phyloP scores from a whole-genome alignment of 2,113 vertebrate genomes.

The Hystrix brachyura region DNA sequence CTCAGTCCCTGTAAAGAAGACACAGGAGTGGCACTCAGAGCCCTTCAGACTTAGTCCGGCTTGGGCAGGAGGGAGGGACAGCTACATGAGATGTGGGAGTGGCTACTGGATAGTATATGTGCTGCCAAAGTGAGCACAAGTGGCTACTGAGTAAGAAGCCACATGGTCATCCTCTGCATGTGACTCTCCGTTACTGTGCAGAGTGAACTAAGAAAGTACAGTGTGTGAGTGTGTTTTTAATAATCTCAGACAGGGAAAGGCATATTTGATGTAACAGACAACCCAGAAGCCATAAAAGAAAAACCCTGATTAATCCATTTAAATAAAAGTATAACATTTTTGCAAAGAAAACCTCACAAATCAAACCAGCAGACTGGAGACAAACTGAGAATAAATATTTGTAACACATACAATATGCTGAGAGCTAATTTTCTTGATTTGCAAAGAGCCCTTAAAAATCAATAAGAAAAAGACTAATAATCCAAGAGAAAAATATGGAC shows the following conservation, averaged over 20 bases:
- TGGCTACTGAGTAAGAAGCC: too few species aligned
- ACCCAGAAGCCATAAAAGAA: not conserved
- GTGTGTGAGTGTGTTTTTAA: not conserved
- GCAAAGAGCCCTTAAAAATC: constrained; percentile 61
- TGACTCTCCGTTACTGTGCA: rapidly evolving
- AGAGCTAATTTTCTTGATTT: constrained; percentile 38
- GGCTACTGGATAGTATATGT: too few species aligned
- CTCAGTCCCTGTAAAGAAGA: not conserved
- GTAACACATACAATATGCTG: not conserved
- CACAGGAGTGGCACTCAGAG: not conserved
- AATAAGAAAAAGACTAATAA: constrained; percentile 22
- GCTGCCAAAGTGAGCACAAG: too few species aligned
- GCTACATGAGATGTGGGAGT: too few species aligned
- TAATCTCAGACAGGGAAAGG: not conserved
- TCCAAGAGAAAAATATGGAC: not conserved
- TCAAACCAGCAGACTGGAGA: not conserved
- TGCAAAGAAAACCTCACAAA: constrained; percentile 16
- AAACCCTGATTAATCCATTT: not conserved
- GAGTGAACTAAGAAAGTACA: not conserved
- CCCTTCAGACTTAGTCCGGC: too few species aligned
- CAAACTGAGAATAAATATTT: constrained; percentile 5
- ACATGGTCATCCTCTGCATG: rapidly evolving
- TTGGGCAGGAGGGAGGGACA: not conserved
- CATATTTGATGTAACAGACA: not conserved
- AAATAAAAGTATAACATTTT: constrained; percentile 15